These are phyloP conservation scores for Rhaphigaster nebulosa DNA, from an alignment of 2,888 invertebrate genomes.

Conservation along the genomic window DNA sequence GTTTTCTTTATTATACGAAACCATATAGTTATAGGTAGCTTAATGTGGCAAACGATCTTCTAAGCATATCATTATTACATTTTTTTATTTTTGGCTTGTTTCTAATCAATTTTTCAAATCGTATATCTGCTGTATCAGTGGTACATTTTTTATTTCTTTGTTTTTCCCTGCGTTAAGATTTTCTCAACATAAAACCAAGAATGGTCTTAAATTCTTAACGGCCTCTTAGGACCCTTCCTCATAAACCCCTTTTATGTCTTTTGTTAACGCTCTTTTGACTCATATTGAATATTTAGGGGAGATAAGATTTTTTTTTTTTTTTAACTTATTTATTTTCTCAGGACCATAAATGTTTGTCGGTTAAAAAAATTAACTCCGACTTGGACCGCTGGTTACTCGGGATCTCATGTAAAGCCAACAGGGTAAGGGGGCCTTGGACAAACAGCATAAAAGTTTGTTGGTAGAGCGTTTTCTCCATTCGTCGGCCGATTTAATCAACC, in stretches of 20 bases:
- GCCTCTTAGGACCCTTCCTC: not conserved
- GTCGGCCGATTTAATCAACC: not conserved
- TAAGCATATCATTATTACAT: too few species aligned
- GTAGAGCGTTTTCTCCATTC: not conserved
- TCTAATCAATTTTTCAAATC: not conserved
- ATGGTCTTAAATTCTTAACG: not conserved
- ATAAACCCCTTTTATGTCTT: not conserved
- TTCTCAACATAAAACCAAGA: not conserved
- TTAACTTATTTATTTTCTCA: not conserved
- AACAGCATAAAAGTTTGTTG: constrained; percentile 37
- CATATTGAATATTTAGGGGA: not conserved
- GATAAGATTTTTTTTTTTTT: not conserved
- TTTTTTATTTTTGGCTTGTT: too few species aligned
- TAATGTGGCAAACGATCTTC: too few species aligned
- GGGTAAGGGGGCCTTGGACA: not conserved
- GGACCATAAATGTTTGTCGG: not conserved
- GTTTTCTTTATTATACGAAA: too few species aligned
- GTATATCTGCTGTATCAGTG: not conserved
- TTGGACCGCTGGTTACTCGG: not conserved
- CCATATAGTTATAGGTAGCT: too few species aligned
- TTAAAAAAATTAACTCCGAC: not conserved
- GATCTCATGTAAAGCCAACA: not conserved
- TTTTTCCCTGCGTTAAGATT: not conserved
- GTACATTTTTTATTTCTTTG: not conserved
- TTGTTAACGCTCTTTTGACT: not conserved